A percentile compares a stretch with the other conserved stretches of the same genome.
phyloP scores from a whole-genome alignment of 1,140 invertebrate genomes.

The Tetramorium alpestre region DNA sequence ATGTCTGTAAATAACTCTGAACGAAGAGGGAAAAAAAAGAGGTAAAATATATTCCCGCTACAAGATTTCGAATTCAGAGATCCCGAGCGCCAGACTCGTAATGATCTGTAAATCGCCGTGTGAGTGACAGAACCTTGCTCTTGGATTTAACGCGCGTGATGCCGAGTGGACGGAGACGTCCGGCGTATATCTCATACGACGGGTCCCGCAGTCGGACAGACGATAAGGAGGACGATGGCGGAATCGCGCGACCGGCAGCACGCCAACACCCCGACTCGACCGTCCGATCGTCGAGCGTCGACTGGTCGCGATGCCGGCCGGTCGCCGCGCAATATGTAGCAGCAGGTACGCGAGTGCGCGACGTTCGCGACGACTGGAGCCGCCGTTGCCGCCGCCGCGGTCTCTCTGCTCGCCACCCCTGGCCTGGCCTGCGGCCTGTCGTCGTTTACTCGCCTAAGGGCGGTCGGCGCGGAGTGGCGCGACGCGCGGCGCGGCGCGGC shows the following conservation, averaged over 20 bases:
- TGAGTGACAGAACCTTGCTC: background rate
- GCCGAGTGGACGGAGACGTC: background rate
- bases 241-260: slow-evolving; percentile 37
- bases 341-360: slow-evolving; percentile 4
- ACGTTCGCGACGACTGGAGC: slow-evolving; percentile 68
- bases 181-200: background rate
- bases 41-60: background rate
- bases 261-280: slow-evolving; percentile 54
- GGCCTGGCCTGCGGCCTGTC: background rate
- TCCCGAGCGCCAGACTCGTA: background rate
- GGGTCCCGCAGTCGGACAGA: background rate
- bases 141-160: background rate
- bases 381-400: background rate
- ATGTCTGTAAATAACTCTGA: background rate
- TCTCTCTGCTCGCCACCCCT: slow-evolving; percentile 62
- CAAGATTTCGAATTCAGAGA: background rate
- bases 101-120: background rate
- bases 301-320: slow-evolving; percentile 58
- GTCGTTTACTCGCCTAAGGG: slow-evolving; percentile 71
- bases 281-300: slow-evolving; percentile 68
- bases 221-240: background rate
- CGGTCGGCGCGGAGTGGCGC: slow-evolving; percentile 51
- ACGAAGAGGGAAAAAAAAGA: background rate
- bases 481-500: slow-evolving; percentile 38
- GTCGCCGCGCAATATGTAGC: slow-evolving; percentile 22